These are phyloP conservation scores for Peromyscus melanophrys DNA, from an alignment of 2,797 vertebrate species.

Conservation along the genomic window DNA sequence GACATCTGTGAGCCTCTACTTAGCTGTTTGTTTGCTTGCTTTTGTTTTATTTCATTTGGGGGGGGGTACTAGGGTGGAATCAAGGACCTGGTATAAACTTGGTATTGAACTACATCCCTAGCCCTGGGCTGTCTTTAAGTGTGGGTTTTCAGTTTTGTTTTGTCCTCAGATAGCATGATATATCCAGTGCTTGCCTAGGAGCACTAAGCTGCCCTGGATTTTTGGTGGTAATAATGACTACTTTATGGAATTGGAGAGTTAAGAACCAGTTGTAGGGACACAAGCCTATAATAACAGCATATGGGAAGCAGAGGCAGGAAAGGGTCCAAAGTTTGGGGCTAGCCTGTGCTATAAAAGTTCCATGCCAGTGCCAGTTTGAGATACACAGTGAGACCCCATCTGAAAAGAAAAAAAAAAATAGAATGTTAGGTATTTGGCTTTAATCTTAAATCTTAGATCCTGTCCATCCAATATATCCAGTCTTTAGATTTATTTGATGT, in stretches of 20 bases:
- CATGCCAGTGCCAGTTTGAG: neutral
- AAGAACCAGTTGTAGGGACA: neutral
- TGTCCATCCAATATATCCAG: neutral
- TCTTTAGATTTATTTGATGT: neutral
- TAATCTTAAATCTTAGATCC: neutral
- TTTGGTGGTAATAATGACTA: neutral
- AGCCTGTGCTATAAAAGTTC: neutral
- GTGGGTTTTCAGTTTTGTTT: neutral
- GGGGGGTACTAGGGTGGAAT: neutral
- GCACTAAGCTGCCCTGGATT: neutral
- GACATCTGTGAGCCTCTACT: neutral
- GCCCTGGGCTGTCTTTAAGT: neutral
- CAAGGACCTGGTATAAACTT: neutral
- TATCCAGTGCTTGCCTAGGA: neutral
- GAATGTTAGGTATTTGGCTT: neutral
- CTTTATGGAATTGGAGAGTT: neutral
- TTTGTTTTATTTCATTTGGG: neutral
- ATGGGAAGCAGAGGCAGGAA: neutral
- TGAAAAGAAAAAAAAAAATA: neutral
- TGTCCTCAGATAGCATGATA: neutral
- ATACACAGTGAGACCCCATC: neutral
- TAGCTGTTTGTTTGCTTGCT: neutral
- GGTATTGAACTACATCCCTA: neutral
- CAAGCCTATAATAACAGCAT: neutral
- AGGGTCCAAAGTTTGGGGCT: neutral